Percentiles rank a stretch among this genome's conserved stretches.
Conservation (phyloP, 2,888 invertebrate genomes). For the Ptychoptera contaminata region DNA sequence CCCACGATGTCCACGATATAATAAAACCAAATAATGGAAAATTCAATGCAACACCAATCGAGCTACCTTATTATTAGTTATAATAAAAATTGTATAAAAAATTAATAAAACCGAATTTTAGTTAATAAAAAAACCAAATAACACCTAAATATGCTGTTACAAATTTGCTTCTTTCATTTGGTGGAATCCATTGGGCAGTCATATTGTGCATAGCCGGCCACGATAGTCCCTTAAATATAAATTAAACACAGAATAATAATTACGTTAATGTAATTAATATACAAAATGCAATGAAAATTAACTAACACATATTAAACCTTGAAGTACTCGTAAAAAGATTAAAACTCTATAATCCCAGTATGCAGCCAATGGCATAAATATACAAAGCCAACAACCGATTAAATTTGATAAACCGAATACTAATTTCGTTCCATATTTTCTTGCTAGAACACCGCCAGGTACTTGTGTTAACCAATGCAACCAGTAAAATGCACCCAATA, state of each 20-base stretch:
- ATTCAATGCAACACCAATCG: constrained; percentile 47
- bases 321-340: constrained; percentile 42
- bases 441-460: constrained; percentile 53
- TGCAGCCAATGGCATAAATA: constrained; percentile 48
- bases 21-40: constrained; percentile 55
- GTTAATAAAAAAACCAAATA: not conserved
- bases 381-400: constrained; percentile 43
- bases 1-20: constrained; percentile 50
- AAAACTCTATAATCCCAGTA: constrained; percentile 38
- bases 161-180: constrained; percentile 58
- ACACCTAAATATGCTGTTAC: constrained; percentile 43
- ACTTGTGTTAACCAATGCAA: constrained; percentile 54
- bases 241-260: not conserved
- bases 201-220: constrained; percentile 69
- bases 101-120: not conserved
- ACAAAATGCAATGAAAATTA: not conserved
- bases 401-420: constrained; percentile 53
- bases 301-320: constrained; percentile 53
- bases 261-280: not conserved
- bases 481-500: constrained; percentile 56
- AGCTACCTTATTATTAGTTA: constrained; percentile 28
- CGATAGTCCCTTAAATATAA: constrained; percentile 37
- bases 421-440: constrained; percentile 52
- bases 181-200: constrained; percentile 70
- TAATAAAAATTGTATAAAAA: not conserved